Conservation (phyloP, 2,113 vertebrate species). For the Phasianus colchicus region DNA sequence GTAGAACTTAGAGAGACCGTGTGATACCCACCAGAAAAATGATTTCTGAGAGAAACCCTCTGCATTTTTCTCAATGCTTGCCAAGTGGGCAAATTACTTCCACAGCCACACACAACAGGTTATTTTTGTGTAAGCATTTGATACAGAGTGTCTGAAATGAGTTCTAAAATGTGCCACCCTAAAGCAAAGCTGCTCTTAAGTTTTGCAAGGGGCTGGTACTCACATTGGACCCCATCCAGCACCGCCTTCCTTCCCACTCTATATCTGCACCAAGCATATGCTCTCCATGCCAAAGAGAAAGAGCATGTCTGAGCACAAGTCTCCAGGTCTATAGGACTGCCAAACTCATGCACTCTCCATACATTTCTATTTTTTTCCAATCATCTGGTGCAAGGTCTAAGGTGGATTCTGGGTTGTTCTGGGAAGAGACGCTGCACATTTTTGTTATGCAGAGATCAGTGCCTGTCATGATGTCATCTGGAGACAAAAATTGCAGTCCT, state of each 20-base stretch:
- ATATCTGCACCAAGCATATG: background rate
- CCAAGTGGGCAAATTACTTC: background rate
- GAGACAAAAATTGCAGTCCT: background rate
- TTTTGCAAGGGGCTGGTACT: background rate
- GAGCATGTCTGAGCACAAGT: background rate
- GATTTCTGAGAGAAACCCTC: background rate
- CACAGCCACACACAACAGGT: background rate
- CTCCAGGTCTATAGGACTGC: background rate
- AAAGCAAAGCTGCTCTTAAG: background rate
- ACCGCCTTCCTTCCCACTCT: background rate
- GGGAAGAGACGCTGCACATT: accelerated
- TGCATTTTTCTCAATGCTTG: background rate
- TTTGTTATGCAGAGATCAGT: background rate
- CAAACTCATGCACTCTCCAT: background rate
- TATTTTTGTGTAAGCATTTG: background rate
- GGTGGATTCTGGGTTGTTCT: background rate
- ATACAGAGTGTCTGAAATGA: background rate
- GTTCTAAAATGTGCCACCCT: background rate
- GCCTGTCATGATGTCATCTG: accelerated
- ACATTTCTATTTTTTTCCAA: background rate
- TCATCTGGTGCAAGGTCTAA: background rate
- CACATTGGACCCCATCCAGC: background rate
- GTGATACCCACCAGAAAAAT: background rate
- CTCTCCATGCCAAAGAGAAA: background rate
- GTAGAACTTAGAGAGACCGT: background rate